These are phyloP conservation scores for Conus betulinus DNA, from an alignment of 1,140 invertebrate species.

Conservation along the genomic window DNA sequence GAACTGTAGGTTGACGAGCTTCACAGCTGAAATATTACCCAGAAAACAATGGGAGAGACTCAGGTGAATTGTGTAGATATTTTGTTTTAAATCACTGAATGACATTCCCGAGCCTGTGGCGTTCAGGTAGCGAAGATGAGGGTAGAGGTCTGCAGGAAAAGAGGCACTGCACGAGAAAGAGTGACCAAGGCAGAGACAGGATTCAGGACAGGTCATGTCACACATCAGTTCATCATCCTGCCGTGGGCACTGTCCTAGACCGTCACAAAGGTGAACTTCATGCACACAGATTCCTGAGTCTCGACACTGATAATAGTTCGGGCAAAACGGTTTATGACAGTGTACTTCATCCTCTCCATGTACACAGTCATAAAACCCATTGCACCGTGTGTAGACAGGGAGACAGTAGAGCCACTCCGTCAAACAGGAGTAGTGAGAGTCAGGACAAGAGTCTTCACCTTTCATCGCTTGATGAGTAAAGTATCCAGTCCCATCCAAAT, in stretches of 20 bases:
- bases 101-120: background rate
- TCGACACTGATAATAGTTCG: slow-evolving; percentile 14
- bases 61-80: slow-evolving; percentile 11
- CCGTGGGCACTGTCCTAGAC: too few relatives aligned
- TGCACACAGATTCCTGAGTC: slow-evolving; percentile 19
- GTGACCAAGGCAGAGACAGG: slow-evolving; percentile 3
- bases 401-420: background rate
- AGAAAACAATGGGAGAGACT: slow-evolving; percentile 9
- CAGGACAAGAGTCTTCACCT: too few relatives aligned
- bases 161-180: slow-evolving; percentile 4
- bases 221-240: background rate
- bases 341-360: slow-evolving; percentile 26
- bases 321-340: background rate
- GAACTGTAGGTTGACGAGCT: too few relatives aligned
- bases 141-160: background rate
- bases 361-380: slow-evolving; percentile 12
- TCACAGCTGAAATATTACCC: background rate
- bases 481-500: too few relatives aligned
- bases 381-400: slow-evolving; percentile 35
- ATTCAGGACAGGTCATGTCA: slow-evolving; percentile 14
- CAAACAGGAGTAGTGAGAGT: too few relatives aligned
- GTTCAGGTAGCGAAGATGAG: slow-evolving; percentile 22
- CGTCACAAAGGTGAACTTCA: too few relatives aligned
- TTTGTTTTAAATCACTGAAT: background rate
- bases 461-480: too few relatives aligned